A percentile compares a stretch with the other conserved stretches of the same genome.
phyloP scores from a whole-genome alignment of 2,113 vertebrate species.

The Daphoenositta chrysoptera region DNA sequence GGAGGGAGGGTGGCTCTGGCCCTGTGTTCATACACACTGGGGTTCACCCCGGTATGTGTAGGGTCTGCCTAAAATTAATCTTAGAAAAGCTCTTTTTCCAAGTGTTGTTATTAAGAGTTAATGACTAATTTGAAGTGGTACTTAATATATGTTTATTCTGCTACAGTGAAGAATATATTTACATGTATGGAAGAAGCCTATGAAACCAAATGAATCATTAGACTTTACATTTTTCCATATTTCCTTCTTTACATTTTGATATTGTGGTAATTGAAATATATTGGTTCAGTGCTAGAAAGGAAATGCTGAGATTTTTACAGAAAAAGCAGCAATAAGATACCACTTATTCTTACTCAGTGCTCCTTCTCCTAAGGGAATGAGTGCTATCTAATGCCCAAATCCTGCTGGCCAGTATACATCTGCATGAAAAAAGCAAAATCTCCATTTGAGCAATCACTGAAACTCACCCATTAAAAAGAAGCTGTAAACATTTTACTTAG shows the following conservation, averaged over 20 bases:
- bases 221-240: background rate
- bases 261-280: background rate
- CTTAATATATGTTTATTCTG: slow-evolving; percentile 4
- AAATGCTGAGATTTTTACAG: background rate
- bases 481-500: background rate
- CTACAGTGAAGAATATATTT: slow-evolving; percentile 1
- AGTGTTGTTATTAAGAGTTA: slow-evolving; percentile 23
- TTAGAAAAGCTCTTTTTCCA: slow-evolving; percentile 7
- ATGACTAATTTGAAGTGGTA: slow-evolving; percentile 26
- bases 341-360: background rate
- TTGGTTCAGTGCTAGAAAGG: background rate
- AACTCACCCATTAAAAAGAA: background rate
- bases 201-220: background rate
- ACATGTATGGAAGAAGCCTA: background rate
- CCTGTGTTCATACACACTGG: background rate
- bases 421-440: background rate
- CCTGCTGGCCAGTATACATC: background rate
- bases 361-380: background rate
- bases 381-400: background rate
- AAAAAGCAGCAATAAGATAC: background rate
- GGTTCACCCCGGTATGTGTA: accelerated
- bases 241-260: background rate
- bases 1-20: background rate
- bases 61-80: slow-evolving; percentile 7
- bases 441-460: background rate